phyloP scores from a whole-genome alignment of 2,113 vertebrate genomes.

The Apodemus speciosus region DNA sequence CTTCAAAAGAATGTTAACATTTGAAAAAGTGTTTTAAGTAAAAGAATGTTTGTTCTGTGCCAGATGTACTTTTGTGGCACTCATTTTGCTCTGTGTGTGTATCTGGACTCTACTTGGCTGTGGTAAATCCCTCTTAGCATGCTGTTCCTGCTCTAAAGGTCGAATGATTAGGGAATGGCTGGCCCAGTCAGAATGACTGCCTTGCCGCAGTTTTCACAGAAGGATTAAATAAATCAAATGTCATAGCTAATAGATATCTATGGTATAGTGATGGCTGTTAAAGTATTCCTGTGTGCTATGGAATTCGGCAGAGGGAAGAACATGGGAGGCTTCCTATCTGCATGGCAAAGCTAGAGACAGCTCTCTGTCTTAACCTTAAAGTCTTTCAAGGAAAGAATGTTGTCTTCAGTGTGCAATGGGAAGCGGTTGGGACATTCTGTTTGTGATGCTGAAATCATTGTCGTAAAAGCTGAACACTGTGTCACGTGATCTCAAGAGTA shows the following conservation, averaged over 20 bases:
- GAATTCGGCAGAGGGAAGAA: neutral
- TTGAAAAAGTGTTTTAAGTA: conserved; percentile 39
- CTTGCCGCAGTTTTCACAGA: neutral
- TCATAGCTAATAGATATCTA: neutral
- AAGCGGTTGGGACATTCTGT: neutral
- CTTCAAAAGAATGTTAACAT: conserved; percentile 29
- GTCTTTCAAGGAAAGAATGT: conserved; percentile 1
- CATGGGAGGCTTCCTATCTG: neutral
- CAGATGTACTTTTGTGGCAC: neutral
- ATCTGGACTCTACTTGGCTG: conserved; percentile 34
- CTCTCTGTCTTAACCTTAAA: conserved; percentile 8
- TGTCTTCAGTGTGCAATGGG: neutral
- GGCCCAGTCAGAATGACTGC: neutral
- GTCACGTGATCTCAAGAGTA: conserved; percentile 15
- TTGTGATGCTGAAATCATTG: conserved; percentile 28
- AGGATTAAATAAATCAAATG: conserved; percentile 9
- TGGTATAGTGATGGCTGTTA: neutral
- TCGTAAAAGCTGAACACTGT: conserved; percentile 2
- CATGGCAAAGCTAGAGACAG: neutral
- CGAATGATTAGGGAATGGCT: neutral
- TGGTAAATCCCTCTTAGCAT: neutral
- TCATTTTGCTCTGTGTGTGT: conserved; percentile 51
- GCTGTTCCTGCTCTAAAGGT: conserved; percentile 10
- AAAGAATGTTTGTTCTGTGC: neutral
- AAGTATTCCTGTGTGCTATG: neutral